Conservation (phyloP, 2,797 vertebrate species). For the Pipistrellus pipistrellus region DNA sequence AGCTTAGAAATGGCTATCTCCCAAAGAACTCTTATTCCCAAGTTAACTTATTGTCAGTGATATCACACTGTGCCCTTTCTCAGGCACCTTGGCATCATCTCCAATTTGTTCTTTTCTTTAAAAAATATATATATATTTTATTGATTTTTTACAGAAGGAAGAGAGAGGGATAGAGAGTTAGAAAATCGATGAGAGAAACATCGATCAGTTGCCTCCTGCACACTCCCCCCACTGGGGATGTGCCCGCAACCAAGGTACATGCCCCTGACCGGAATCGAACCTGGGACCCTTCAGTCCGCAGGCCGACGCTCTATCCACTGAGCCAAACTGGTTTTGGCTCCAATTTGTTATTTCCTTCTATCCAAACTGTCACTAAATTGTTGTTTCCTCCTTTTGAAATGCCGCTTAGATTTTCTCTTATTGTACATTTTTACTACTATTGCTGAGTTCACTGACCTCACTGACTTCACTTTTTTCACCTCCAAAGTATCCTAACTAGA, state of each 20-base stretch:
- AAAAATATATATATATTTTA: too few relatives aligned
- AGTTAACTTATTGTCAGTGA: neutral
- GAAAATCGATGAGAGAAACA: too few relatives aligned
- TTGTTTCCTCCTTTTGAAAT: constrained; percentile 41
- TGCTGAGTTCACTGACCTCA: neutral
- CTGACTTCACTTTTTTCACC: constrained; percentile 16
- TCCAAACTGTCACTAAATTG: neutral
- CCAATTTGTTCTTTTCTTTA: too few relatives aligned
- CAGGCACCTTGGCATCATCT: neutral
- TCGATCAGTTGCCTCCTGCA: too few relatives aligned
- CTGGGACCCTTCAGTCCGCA: too few relatives aligned
- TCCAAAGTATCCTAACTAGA: neutral
- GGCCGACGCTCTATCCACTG: too few relatives aligned
- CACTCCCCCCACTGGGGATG: too few relatives aligned
- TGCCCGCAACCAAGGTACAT: too few relatives aligned
- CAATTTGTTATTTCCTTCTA: constrained; percentile 22
- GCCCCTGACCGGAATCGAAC: too few relatives aligned
- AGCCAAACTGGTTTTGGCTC: too few relatives aligned
- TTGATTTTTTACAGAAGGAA: too few relatives aligned
- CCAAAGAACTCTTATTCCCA: neutral
- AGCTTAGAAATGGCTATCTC: constrained; percentile 42
- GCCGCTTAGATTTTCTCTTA: neutral
- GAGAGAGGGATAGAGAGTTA: too few relatives aligned
- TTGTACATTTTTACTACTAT: neutral
- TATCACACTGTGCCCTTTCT: neutral